Conservation (phyloP, 2,113 vertebrate species). For the Buteo buteo region DNA sequence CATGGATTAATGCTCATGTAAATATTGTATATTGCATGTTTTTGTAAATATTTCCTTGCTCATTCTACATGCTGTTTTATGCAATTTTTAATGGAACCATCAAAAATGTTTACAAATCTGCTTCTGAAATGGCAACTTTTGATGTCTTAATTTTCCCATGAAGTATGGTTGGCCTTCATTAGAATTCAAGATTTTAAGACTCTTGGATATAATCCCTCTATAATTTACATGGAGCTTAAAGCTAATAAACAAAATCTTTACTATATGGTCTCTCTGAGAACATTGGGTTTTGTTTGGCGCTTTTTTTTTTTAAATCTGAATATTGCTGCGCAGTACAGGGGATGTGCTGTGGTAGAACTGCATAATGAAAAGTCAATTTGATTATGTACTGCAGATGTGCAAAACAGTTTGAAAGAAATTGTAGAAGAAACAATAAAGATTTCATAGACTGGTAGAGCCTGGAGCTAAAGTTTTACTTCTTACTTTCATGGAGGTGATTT, state of each 20-base stretch:
- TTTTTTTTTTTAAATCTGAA: background rate
- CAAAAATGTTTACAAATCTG: constrained; percentile 48
- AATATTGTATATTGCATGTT: background rate
- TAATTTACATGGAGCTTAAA: constrained; percentile 21
- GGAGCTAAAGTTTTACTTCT: background rate
- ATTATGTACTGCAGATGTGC: background rate
- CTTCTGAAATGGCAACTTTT: constrained; percentile 15
- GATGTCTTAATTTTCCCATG: constrained; percentile 31
- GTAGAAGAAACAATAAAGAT: background rate
- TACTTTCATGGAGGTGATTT: background rate
- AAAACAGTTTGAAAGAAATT: background rate
- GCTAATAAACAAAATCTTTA: constrained; percentile 22
- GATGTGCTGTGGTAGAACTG: background rate
- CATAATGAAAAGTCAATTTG: background rate
- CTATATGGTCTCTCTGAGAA: background rate
- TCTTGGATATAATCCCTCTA: background rate
- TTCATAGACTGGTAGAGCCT: background rate
- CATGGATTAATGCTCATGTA: constrained; percentile 25
- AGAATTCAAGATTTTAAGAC: constrained; percentile 50
- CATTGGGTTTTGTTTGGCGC: background rate
- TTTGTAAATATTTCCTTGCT: constrained; percentile 39
- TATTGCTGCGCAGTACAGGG: background rate
- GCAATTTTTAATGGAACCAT: constrained; percentile 39
- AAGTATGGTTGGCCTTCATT: constrained; percentile 22
- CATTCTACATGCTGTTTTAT: constrained; percentile 1